A percentile compares a stretch with the other conserved stretches of the same genome.
These are phyloP conservation scores for Manis crassicaudata DNA, from an alignment of 2,797 vertebrate species.

Conservation along the genomic window DNA sequence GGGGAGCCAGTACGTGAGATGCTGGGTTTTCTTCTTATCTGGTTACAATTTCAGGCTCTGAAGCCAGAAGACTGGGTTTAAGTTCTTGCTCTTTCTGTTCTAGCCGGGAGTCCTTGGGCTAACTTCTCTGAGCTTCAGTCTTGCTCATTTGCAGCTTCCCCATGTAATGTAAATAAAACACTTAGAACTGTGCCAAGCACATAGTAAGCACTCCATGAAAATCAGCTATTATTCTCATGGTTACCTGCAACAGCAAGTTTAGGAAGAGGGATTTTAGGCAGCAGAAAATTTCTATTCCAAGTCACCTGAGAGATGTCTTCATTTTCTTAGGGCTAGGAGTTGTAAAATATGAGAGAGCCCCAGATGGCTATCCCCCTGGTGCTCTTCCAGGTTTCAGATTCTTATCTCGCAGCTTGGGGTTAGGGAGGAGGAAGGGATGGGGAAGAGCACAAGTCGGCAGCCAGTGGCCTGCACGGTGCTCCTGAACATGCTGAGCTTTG, in stretches of 20 bases:
- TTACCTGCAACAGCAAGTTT: not conserved
- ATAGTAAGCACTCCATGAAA: not conserved
- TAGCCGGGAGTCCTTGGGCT: not conserved
- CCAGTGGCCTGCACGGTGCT: not conserved
- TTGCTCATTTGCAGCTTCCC: not conserved
- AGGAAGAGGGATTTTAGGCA: not conserved
- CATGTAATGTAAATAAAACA: not conserved
- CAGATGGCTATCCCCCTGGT: not conserved
- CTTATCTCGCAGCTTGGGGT: constrained; percentile 10
- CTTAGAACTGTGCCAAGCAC: not conserved
- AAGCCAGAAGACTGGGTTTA: not conserved
- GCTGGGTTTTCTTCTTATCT: not conserved
- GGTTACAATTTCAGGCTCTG: not conserved
- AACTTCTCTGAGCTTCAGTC: not conserved
- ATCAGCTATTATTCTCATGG: not conserved
- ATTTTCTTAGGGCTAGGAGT: not conserved
- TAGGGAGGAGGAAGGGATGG: not conserved
- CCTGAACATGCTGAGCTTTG: not conserved
- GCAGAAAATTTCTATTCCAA: not conserved
- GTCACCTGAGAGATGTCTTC: not conserved
- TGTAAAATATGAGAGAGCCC: constrained; percentile 38
- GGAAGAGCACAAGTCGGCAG: not conserved
- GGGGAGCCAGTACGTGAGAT: not conserved
- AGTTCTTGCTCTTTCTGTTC: not conserved
- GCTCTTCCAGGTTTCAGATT: not conserved